Evolutionary conservation across 2,888 invertebrate genomes (phyloP), one percentile per base, ranked within the genome.

Genomic region (Therioaphis trifolii): DNA sequence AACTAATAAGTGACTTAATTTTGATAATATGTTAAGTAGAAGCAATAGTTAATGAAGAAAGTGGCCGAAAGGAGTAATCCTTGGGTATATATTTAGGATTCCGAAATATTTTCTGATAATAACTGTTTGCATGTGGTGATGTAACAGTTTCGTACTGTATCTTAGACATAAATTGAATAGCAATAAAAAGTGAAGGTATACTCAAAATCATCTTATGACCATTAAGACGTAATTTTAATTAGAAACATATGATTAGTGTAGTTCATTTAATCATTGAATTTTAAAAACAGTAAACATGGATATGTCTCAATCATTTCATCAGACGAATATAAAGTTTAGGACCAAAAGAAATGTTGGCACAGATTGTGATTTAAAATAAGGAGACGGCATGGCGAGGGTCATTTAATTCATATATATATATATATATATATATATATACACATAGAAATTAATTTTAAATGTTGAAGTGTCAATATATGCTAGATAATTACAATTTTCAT

Each of bases 61-160:
- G 24, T 58, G 27, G 12, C 58, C 43, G 43, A 75, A 75, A 61
- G n/a, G 12, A 61, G 27, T 61, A 75, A 75, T 58, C 24, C 27
- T 43, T 75, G 43, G 40, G 43, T 18, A 43, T 12, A 61, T 61
- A 27, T 21, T 72, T 21, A 52, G 18, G 12, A 15, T 43, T 24
- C 61, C 24, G 43, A 75, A 58, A 61, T 61, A 46, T 61, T 46
- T 75, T 75, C 27, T 27, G n/a, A 0, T 71, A 61, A n/a, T 75
- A 61, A 58, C 27, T 27, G 27, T 43, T 43, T 58, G 12, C 21
- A 4, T 1, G 4, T 52, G 15, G 49, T 52, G 40, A 52, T 52
- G 27, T 52, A 52, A 55, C 18, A 27, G n/a, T 68, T 69, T 11
- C 55, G 68, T 7, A 78, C 29, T 52, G 69, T 5, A 55, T 21